Evolutionary conservation across 2,888 invertebrate genomes (phyloP), one percentile per base, ranked within the genome.

Genomic region (Protodeltote pygarga): DNA sequence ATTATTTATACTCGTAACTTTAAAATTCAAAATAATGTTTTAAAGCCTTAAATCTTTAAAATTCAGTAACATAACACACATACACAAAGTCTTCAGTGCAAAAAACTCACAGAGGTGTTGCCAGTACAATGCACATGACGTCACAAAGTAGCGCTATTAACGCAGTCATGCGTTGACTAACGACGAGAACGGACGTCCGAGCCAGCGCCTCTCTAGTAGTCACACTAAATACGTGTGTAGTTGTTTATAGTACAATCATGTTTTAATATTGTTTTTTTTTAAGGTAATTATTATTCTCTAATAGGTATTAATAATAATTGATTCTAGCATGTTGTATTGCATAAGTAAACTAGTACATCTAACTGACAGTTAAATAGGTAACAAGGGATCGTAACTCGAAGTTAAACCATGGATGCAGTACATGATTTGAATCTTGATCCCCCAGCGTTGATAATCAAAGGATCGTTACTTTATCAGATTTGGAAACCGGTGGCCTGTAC

Each of bases 71-170:
- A 35, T 11, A 11, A 40, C 24, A 46, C 8, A 27, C 4, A 55
- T 31, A 3, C 16, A 29, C 17, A 9, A 35, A 45, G 5, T 39
- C 14, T 17, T 8, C 16, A 16, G 28, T 17, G 21, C 6, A 5
- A 28, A 24, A 47, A 32, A 34, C 27, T 37, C 35, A 19, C 3
- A 3, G 34, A 55, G 58, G 33, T 54, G 53, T 45, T 47, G 54
- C 65, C 31, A 52, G 29, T 28, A 38, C 32, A 53, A 42, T 29
- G 44, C 39, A 64, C 65, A 55, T 42, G 16, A 31, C 34, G 38
- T 50, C 44, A 54, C 38, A 73, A 71, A 80, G 75, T 81, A 64
- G 78, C 54, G 67, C 73, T 77, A 80, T 81, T 75, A 81, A 65
- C 15, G 65, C 75, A 71, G 62, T 66, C 71, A 65, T 62, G 72